Evolutionary conservation across 37 sponge, comb jelly and placozoan species (phyloP).

Genomic region (Cliona cf. orientalis): DNA sequence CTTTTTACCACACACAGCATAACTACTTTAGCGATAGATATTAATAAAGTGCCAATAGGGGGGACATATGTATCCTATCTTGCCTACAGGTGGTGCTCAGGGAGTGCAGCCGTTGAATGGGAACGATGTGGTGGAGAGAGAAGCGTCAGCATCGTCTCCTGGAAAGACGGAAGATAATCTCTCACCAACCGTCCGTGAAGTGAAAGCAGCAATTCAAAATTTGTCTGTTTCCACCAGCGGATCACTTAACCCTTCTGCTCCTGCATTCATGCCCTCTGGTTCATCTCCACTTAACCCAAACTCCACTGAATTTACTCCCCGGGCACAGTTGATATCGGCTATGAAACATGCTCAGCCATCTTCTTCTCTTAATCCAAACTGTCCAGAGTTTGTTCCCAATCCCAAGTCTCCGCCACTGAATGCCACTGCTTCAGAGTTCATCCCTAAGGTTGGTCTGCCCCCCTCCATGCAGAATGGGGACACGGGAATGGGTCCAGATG

Average conservation of each 20-base stretch:
- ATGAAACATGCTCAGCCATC: background rate
- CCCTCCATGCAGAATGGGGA: slow-evolving; percentile 10
- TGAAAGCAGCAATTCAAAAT: no score
- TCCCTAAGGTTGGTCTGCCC: background rate
- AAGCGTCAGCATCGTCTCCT: background rate
- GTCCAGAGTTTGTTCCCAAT: background rate
- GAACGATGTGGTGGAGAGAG: background rate
- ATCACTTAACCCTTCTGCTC: slow-evolving; percentile 29
- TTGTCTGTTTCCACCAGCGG: no score
- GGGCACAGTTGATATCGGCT: no score
- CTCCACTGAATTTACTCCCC: no score
- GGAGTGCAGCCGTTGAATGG: background rate
- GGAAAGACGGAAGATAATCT: background rate
- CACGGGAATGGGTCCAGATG: background rate
- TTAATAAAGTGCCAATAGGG: slow-evolving; percentile 3
- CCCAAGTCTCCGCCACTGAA: background rate
- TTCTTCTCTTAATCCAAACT: background rate
- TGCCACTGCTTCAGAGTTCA: slow-evolving; percentile 9
- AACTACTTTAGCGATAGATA: background rate
- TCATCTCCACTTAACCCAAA: background rate
- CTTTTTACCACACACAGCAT: background rate
- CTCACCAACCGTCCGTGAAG: background rate
- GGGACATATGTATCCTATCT: slow-evolving; percentile 2
- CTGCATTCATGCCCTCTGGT: slow-evolving; percentile 1
- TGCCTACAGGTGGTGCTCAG: background rate